Evolutionary conservation across 2,113 vertebrate species (phyloP).

Genomic region (Dicaeum eximium): DNA sequence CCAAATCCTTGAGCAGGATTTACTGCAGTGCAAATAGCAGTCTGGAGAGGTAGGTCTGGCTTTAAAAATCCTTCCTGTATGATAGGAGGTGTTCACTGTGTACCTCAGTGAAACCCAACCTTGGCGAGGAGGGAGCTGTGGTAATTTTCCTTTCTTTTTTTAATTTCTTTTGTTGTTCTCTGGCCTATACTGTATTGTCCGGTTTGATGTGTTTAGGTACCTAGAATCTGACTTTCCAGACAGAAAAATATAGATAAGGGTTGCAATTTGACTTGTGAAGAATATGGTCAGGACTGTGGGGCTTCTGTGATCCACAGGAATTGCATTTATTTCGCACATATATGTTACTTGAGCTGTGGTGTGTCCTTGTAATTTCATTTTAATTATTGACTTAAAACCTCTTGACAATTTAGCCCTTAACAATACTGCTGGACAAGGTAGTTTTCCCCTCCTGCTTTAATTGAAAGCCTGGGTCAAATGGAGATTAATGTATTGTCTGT

Average conservation of each 20-base stretch:
- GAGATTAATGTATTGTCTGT: not conserved
- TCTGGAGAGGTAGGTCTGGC: not conserved
- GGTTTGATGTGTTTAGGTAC: not conserved
- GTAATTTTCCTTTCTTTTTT: not conserved
- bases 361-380: not conserved
- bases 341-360: not conserved
- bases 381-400: not conserved
- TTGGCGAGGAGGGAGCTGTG: not conserved
- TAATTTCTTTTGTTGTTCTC: not conserved
- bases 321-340: not conserved
- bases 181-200: not conserved
- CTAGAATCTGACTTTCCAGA: not conserved
- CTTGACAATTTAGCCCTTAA: not conserved
- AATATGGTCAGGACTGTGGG: not conserved
- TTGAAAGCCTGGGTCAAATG: not conserved
- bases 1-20: not conserved
- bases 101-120: not conserved
- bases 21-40: not conserved
- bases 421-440: not conserved
- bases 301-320: not conserved
- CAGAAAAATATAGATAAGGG: not conserved
- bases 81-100: fast-evolving
- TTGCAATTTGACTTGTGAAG: not conserved
- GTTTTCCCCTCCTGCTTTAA: not conserved
- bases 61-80: not conserved